Evolutionary conservation across 1,140 invertebrate genomes (phyloP).

Genomic region (Polypedilum pembai): DNA sequence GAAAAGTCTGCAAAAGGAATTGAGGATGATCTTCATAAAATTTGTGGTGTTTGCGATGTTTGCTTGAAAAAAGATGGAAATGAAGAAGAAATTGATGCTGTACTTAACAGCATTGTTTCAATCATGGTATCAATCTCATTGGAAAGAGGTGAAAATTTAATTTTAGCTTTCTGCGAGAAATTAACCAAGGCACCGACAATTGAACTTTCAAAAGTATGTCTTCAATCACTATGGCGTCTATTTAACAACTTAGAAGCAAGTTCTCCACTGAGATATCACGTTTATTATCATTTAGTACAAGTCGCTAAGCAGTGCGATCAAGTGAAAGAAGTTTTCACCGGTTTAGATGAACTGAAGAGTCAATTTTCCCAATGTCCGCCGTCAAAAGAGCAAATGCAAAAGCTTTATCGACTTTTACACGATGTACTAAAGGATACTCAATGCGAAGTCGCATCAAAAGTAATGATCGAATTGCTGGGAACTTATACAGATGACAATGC

Average conservation of each 20-base stretch:
- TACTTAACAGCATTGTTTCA: slow-evolving; percentile 85
- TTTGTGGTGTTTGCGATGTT: slow-evolving; percentile 86
- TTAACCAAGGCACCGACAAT: slow-evolving; percentile 81
- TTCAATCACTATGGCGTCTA: slow-evolving; percentile 79
- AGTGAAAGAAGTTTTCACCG: slow-evolving; percentile 70
- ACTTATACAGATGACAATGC: slow-evolving; percentile 96
- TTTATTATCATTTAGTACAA: slow-evolving; percentile 84
- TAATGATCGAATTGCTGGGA: slow-evolving; percentile 92
- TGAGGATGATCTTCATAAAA: slow-evolving; percentile 89
- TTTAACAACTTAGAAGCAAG: slow-evolving; percentile 84
- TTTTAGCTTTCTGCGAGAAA: slow-evolving; percentile 87
- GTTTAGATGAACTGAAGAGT: slow-evolving; percentile 71
- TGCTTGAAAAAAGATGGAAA: slow-evolving; percentile 75
- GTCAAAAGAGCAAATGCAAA: slow-evolving; percentile 86
- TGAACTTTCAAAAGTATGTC: slow-evolving; percentile 69
- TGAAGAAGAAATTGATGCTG: slow-evolving; percentile 71
- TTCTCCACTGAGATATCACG: slow-evolving; percentile 79
- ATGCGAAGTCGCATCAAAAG: slow-evolving; percentile 84
- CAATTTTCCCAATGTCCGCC: slow-evolving; percentile 77
- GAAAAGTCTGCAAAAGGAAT: slow-evolving; percentile 83
- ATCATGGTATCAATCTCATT: slow-evolving; percentile 82
- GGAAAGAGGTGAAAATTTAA: slow-evolving; percentile 82
- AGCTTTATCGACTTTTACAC: slow-evolving; percentile 79
- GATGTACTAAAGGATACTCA: slow-evolving; percentile 67
- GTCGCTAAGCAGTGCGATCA: slow-evolving; percentile 80